Evolutionary conservation across 2,797 vertebrate genomes (phyloP).

Genomic region (Artibeus lituratus): DNA sequence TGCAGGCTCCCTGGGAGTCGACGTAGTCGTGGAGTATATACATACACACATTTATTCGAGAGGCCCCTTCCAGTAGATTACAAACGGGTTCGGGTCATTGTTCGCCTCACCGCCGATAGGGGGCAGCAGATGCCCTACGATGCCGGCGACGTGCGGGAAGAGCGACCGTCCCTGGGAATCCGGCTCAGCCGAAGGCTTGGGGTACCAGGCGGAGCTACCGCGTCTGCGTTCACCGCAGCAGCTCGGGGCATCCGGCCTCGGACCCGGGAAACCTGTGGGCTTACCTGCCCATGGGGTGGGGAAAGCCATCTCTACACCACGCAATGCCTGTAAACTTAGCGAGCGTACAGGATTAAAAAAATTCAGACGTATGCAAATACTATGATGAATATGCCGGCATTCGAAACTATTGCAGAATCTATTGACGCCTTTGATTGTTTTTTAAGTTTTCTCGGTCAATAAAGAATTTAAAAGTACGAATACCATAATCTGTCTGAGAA

Average conservation of each 20-base stretch:
- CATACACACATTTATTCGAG: not conserved
- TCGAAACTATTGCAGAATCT: not conserved
- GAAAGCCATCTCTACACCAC: not conserved
- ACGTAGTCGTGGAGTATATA: slow-evolving; percentile 7
- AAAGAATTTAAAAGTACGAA: not conserved
- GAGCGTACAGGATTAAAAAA: no score
- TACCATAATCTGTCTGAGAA: not conserved
- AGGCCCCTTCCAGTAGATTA: slow-evolving; percentile 31
- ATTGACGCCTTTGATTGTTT: not conserved
- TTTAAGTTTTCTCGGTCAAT: not conserved
- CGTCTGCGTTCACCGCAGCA: not conserved
- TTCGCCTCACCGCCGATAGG: slow-evolving; percentile 50
- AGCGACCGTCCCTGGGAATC: not conserved
- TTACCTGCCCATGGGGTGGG: not conserved
- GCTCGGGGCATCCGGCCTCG: not conserved
- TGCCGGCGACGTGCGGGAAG: not conserved
- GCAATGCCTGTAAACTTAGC: not conserved
- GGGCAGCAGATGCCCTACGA: slow-evolving; percentile 63
- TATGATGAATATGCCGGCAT: not conserved
- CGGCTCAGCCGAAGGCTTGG: not conserved
- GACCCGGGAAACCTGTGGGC: not conserved
- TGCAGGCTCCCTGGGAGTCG: not conserved
- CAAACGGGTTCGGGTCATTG: not conserved
- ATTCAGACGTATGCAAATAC: not conserved
- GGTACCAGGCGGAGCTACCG: not conserved